These are phyloP conservation scores for Omphaloscelis lunosa DNA, from an alignment of 2,888 invertebrate species.

Conservation along the genomic window DNA sequence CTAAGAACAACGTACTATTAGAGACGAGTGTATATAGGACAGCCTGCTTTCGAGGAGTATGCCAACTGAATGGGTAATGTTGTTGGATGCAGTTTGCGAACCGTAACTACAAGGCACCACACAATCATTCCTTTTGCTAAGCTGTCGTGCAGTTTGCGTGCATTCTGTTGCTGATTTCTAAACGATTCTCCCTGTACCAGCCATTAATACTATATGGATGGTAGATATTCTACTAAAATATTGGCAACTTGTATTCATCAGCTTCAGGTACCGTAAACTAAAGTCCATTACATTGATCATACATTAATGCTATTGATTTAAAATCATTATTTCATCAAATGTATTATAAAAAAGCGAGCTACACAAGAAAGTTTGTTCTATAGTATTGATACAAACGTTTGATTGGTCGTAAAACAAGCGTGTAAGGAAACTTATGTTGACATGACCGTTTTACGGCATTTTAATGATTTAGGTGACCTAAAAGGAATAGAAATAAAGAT, in stretches of 20 bases:
- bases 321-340: slow-evolving; percentile 17
- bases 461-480: slow-evolving; percentile 60
- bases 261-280: background rate
- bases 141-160: slow-evolving; percentile 6
- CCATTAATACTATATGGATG: too few relatives aligned
- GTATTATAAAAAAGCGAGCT: slow-evolving; percentile 13
- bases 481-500: slow-evolving; percentile 67
- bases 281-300: slow-evolving; percentile 66
- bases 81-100: slow-evolving; percentile 9
- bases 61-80: slow-evolving; percentile 19
- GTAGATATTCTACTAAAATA: slow-evolving; percentile 53
- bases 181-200: background rate
- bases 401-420: slow-evolving; percentile 49
- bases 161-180: background rate
- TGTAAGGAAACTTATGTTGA: slow-evolving; percentile 37
- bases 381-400: slow-evolving; percentile 17
- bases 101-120: slow-evolving; percentile 1
- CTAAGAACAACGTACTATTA: background rate
- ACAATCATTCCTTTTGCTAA: slow-evolving; percentile 6
- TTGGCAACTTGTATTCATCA: slow-evolving; percentile 63
- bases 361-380: slow-evolving; percentile 12
- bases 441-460: slow-evolving; percentile 50
- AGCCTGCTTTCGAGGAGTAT: background rate
- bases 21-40: background rate
- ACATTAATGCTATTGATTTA: slow-evolving; percentile 42